Percentiles rank a stretch among this genome's conserved stretches.
These are phyloP conservation scores for Pristis pectinata DNA, from an alignment of 2,797 vertebrate species.

Conservation along the genomic window DNA sequence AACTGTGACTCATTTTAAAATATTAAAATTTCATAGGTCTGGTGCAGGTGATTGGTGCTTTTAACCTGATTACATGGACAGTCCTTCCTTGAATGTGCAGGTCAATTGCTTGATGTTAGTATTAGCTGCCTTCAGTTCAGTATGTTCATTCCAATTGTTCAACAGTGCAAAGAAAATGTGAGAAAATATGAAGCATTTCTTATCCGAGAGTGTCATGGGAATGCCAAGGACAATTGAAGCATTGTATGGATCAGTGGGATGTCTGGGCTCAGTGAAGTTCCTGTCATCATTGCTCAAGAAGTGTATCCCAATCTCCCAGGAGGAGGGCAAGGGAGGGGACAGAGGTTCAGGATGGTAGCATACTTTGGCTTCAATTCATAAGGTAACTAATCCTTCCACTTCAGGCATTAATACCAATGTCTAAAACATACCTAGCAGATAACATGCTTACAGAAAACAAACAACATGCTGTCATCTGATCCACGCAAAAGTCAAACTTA, in stretches of 20 bases:
- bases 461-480: not conserved
- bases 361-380: not conserved
- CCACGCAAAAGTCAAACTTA: not conserved
- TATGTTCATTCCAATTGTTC: not conserved
- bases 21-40: not conserved
- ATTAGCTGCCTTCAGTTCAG: not conserved
- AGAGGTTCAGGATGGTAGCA: not conserved
- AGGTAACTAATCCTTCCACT: not conserved
- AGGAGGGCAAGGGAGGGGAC: not conserved
- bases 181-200: not conserved
- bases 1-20: not conserved
- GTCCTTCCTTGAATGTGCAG: not conserved
- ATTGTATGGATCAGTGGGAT: not conserved
- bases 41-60: not conserved
- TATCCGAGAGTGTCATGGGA: not conserved
- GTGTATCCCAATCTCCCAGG: too few species aligned
- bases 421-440: not conserved
- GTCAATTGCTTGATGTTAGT: not conserved
- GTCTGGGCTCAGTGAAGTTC: not conserved
- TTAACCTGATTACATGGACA: not conserved
- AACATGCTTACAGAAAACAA: not conserved
- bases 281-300: not conserved
- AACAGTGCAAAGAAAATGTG: not conserved
- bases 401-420: not conserved
- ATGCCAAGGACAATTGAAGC: not conserved